Percentiles rank a stretch among this genome's conserved stretches.
Evolutionary conservation across 2,888 invertebrate species (phyloP).

Genomic region (Aricia artaxerxes): DNA sequence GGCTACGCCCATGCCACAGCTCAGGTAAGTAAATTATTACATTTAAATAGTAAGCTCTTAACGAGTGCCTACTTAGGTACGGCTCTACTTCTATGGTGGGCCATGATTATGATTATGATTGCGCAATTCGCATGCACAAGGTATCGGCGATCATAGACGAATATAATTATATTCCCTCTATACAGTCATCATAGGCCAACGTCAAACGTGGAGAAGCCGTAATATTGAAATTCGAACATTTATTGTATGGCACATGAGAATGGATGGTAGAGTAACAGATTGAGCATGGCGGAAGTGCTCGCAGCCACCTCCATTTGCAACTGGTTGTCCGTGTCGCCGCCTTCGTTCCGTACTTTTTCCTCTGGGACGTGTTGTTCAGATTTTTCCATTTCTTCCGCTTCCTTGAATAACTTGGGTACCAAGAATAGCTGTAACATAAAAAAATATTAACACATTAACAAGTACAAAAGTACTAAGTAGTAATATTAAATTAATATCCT

Average conservation of each 20-base stretch:
- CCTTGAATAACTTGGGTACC: slow-evolving; percentile 59
- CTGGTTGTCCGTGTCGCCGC: slow-evolving; percentile 45
- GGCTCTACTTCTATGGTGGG: too few relatives aligned
- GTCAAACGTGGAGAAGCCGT: neutral
- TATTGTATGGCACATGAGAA: slow-evolving; percentile 66
- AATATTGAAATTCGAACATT: slow-evolving; percentile 7
- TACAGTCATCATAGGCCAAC: too few relatives aligned
- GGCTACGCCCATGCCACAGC: too few relatives aligned
- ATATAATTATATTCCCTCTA: too few relatives aligned
- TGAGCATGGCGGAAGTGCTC: slow-evolving; percentile 68
- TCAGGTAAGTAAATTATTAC: too few relatives aligned
- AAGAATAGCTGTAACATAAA: slow-evolving; percentile 59
- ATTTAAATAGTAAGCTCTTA: too few relatives aligned
- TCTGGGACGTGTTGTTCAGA: slow-evolving; percentile 35
- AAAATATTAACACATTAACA: slow-evolving; percentile 4
- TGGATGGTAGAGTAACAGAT: slow-evolving; percentile 69
- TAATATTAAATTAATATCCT: neutral
- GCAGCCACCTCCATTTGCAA: slow-evolving; percentile 70
- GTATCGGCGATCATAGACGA: too few relatives aligned
- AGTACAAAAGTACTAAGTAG: neutral
- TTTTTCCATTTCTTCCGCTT: slow-evolving; percentile 38
- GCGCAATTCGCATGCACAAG: too few relatives aligned
- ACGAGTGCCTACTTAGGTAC: too few relatives aligned
- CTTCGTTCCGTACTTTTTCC: slow-evolving; percentile 35
- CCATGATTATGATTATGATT: too few relatives aligned